Percentiles rank a stretch among this genome's conserved stretches.
phyloP scores from a whole-genome alignment of 2,888 invertebrate genomes.

The Rutpela maculata region DNA sequence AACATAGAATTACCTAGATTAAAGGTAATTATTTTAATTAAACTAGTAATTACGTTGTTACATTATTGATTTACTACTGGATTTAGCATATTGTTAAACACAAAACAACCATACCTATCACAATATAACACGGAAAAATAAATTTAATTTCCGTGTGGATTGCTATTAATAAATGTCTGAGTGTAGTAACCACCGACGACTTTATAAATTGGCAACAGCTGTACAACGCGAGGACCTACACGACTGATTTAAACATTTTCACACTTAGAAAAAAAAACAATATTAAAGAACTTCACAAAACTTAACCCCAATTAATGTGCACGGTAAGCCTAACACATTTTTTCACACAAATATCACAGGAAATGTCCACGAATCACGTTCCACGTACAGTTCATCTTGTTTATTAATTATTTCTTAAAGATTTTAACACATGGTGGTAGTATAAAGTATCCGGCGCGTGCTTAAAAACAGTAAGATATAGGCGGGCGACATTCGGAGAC shows the following conservation, averaged over 20 bases:
- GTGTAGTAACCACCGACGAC: conserved; percentile 18
- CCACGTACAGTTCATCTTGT: neutral
- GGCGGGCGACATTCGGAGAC: conserved; percentile 37
- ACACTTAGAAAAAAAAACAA: neutral
- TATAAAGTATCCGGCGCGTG: conserved; percentile 17
- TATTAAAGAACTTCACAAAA: conserved; percentile 1
- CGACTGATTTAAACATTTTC: conserved; percentile 15
- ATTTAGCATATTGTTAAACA: neutral
- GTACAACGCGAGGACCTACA: neutral
- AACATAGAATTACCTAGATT: neutral
- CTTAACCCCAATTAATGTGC: neutral
- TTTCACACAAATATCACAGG: conserved; percentile 8
- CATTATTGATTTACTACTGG: neutral
- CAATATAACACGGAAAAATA: conserved; percentile 10
- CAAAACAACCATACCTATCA: conserved; percentile 38
- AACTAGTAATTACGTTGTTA: neutral
- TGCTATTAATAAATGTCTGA: conserved; percentile 33
- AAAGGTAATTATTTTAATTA: neutral
- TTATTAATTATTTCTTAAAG: conserved; percentile 31
- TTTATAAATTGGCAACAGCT: conserved; percentile 41
- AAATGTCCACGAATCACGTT: neutral
- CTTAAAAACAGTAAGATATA: conserved; percentile 15
- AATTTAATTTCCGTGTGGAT: neutral
- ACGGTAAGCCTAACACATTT: neutral
- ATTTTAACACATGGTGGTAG: conserved; percentile 45